A percentile compares a stretch with the other conserved stretches of the same genome.
These are phyloP conservation scores for Cyprinodon diabolis DNA, from an alignment of 2,797 vertebrate species.

Conservation along the genomic window DNA sequence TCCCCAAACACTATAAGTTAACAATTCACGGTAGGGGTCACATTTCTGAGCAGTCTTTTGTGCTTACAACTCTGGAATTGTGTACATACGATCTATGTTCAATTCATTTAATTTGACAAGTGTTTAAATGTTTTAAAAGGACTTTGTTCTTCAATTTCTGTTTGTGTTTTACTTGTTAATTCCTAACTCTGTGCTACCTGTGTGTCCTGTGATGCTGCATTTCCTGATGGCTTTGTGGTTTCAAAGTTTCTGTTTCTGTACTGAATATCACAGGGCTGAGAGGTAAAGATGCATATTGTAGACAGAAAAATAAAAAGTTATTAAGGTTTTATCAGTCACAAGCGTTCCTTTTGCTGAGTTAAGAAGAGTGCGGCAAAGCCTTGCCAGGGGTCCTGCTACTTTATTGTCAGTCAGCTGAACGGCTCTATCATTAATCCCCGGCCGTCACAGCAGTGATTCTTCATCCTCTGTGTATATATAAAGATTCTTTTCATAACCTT, in stretches of 20 bases:
- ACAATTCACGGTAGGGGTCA: constrained; percentile 46
- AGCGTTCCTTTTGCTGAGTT: constrained; percentile 35
- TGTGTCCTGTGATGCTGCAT: constrained; percentile 70
- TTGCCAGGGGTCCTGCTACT: constrained; percentile 22
- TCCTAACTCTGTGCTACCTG: constrained; percentile 50
- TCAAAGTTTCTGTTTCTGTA: constrained; percentile 55
- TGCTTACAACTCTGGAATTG: constrained; percentile 71
- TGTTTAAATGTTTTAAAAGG: constrained; percentile 49
- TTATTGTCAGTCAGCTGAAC: constrained; percentile 25
- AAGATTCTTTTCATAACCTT: constrained; percentile 21
- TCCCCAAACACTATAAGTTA: constrained; percentile 23
- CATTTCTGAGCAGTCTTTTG: constrained; percentile 43
- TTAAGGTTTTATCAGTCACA: constrained; percentile 20
- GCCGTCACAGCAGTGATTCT: constrained; percentile 2
- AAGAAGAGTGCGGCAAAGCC: constrained; percentile 11
- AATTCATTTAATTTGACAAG: constrained; percentile 46
- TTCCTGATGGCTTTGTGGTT: constrained; percentile 48
- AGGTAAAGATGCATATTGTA: constrained; percentile 33
- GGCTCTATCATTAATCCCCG: constrained; percentile 26
- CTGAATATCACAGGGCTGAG: constrained; percentile 45
- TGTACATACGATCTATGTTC: constrained; percentile 73
- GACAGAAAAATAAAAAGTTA: constrained; percentile 14
- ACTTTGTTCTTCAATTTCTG: constrained; percentile 11
- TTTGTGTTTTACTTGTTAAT: constrained; percentile 48
- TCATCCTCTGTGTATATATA: constrained; percentile 18